phyloP scores from a whole-genome alignment of 2,113 vertebrate species.

The Podarcis raffonei region DNA sequence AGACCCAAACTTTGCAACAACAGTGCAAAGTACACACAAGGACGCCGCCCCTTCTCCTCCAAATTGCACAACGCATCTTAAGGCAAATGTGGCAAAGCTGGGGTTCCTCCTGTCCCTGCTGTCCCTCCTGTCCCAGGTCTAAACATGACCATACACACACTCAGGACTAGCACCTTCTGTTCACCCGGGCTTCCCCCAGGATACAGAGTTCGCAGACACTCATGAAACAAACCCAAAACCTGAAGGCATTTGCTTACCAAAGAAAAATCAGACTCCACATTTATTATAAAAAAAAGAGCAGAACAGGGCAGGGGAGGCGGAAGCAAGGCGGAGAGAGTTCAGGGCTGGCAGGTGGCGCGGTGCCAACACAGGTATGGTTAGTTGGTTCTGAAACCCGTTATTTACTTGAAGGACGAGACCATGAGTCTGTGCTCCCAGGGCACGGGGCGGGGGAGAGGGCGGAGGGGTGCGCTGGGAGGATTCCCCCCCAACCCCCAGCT shows the following conservation, averaged over 20 bases:
- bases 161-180: neutral
- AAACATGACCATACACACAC: neutral
- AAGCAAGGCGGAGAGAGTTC: slow-evolving; percentile 61
- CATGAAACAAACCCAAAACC: neutral
- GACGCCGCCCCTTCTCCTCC: neutral
- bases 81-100: neutral
- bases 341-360: slow-evolving; percentile 42
- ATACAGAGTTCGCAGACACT: neutral
- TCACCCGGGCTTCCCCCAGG: no score
- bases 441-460: neutral
- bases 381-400: neutral
- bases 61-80: neutral
- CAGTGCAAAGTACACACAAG: no score
- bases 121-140: no score
- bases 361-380: neutral
- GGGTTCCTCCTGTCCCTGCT: neutral
- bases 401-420: neutral
- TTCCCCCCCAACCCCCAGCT: neutral
- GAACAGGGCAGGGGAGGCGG: slow-evolving; percentile 45
- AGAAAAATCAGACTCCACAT: slow-evolving; percentile 67
- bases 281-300: slow-evolving; percentile 72
- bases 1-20: neutral
- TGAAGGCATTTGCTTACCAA: slow-evolving; percentile 51
- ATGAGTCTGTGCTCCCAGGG: neutral
- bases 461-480: neutral